Evolutionary conservation across 1,140 invertebrate species (phyloP), one percentile per base, ranked within the genome.

Genomic region (Penaeus chinensis): DNA sequence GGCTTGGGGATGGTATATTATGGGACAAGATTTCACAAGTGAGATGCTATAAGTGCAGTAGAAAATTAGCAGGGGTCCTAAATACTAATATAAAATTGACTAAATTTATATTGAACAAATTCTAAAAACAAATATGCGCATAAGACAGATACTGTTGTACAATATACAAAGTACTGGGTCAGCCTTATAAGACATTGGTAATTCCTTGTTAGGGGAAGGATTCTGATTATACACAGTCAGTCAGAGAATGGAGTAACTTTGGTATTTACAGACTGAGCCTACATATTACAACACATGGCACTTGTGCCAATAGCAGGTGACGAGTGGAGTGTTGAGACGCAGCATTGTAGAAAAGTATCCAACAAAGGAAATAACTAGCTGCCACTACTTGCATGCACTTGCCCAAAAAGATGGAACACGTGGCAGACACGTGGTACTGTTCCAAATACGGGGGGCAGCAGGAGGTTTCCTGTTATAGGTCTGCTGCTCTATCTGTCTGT

Each of bases 301-400:
- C 79, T 32, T 77, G 10, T 78, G 85, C 66, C 81, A 82, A 82
- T 61, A 87, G 85, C 85, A 82, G 85, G 85, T 87, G 85, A 81
- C 85, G 71, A 87, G 66, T 82, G 81, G 85, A 87, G 85, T 82
- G 80, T 80, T 87, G 71, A 85, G 83, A 85, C 83, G 83, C 83
- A 85, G 65, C 83, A 54, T 77, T 77, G 61, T 85, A 62, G 78
- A 69, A 84, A 20, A 87, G 77, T 82, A 62, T 71, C 82, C 85
- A 87, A 60, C 71, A 61, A 76, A 82, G 80, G 65, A 87, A 79
- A 71, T 54, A 76, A 87, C 85, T 81, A 87, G 85, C 85, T 87
- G 85, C 85, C 85, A 87, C 85, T 87, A 87, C 85, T 87, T 87
- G 85, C 85, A 87, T 81, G 80, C 85, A 87, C 85, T 87, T 87